phyloP scores from a whole-genome alignment of 1,140 invertebrate genomes.

The Tenebrio molitor region DNA sequence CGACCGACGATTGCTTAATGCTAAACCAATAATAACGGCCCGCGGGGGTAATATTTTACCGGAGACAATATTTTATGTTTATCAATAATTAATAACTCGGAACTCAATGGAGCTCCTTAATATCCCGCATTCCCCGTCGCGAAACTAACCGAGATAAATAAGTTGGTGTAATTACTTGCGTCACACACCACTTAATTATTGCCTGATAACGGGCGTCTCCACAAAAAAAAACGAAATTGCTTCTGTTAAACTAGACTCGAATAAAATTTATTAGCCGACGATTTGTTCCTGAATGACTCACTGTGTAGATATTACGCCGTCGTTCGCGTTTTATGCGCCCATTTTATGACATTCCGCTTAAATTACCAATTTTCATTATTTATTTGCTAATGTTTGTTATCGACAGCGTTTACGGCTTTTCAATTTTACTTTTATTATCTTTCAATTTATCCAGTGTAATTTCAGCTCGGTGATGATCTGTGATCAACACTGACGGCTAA shows the following conservation, averaged over 20 bases:
- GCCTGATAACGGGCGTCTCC: slow-evolving; percentile 6
- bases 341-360: too few species aligned
- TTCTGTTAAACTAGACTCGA: background rate
- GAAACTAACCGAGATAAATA: slow-evolving; percentile 18
- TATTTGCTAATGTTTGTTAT: too few species aligned
- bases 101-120: slow-evolving; percentile 2
- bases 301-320: background rate
- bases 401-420: too few species aligned
- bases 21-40: background rate
- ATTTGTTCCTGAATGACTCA: too few species aligned
- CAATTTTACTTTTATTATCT: too few species aligned
- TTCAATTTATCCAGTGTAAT: too few species aligned
- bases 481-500: too few species aligned
- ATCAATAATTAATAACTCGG: slow-evolving; percentile 24
- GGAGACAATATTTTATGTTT: slow-evolving; percentile 29
- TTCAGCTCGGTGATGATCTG: too few species aligned
- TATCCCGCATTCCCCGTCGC: background rate
- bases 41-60: slow-evolving; percentile 10
- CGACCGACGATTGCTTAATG: slow-evolving; percentile 9
- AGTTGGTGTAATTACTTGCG: slow-evolving; percentile 5
- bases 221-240: background rate
- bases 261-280: too few species aligned
- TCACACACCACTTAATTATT: slow-evolving; percentile 19
- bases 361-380: too few species aligned
- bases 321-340: too few species aligned